Base-by-base conservation (phyloP, 2,888 invertebrate genomes). In the Eristalis arbustorum region DNA sequence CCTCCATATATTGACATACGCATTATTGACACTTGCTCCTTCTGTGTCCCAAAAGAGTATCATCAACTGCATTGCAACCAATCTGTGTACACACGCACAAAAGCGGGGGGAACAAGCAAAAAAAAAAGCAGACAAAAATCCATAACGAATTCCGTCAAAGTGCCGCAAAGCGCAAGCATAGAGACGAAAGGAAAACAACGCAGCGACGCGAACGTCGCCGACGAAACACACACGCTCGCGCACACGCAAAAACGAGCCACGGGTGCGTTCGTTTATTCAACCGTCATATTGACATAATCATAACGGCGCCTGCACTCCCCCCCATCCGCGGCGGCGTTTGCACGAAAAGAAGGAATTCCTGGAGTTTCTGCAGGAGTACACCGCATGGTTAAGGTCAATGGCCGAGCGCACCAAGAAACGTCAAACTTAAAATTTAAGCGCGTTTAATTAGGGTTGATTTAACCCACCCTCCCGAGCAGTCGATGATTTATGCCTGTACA, bases 341-440 rank as follows among this genome's bases (percentile, higher is more conserved):
- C 6, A 64, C 59, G 57, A 34, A 67, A 73, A 66, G 40, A 64
- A 31, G 34, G 25, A 67, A 67, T 28, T 67, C 67, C 28, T 14
- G 25, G 28, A n/a, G 42, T 22, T 37, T 42, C 22, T 37, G 42
- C 74, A 56, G 28, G 34, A 34, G 14, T 3, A 64, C 49, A 89
- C 89, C 89, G 89, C 89, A 90, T 66, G 89, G 89, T 88, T 90
- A 91, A 91, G 92, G 92, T 92, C 91, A 92, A 92, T 90, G 92
- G 90, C 91, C 92, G 59, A 59, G 59, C 49, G 18, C 18, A n/a
- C 69, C 64, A 89, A 90, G 89, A 90, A 89, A 90, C 90, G 90
- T 91, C 90, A 91, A 91, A 90, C 88, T 89, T 88, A 89, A 89
- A 89, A 88, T 89, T 89, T 88, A 77, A 82, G 71, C 77, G 77